A percentile compares a stretch with the other conserved stretches of the same genome.
phyloP scores from a whole-genome alignment of 1,140 invertebrate genomes.

The Branchinecta lindahli region DNA sequence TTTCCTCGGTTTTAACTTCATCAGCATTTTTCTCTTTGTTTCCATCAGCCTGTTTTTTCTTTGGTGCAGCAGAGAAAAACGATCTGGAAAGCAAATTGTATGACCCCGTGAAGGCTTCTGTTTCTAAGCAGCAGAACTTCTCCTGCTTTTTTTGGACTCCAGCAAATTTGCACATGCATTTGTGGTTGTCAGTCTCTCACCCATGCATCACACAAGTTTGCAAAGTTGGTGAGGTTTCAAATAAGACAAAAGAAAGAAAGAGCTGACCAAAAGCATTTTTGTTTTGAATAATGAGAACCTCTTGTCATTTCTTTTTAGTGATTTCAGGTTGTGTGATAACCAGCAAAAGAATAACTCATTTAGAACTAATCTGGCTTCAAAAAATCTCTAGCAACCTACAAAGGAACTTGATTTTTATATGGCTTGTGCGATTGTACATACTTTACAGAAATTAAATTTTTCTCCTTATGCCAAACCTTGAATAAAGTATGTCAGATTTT shows the following conservation, averaged over 20 bases:
- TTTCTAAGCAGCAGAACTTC: not conserved
- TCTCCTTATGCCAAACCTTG: no score
- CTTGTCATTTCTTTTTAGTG: not conserved
- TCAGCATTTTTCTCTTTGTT: no score
- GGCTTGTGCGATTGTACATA: no score
- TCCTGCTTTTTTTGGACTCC: not conserved
- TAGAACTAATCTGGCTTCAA: no score
- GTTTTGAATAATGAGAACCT: slow-evolving; percentile 9
- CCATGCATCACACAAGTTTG: not conserved
- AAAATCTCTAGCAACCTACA: no score
- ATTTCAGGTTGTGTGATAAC: no score
- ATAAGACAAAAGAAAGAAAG: not conserved
- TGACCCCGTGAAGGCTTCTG: not conserved
- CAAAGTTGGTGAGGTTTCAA: not conserved
- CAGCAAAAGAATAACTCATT: no score
- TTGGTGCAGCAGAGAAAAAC: slow-evolving; percentile 18
- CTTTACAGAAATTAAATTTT: no score
- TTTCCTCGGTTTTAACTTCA: no score
- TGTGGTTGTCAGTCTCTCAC: slow-evolving; percentile 1
- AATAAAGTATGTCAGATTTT: no score
- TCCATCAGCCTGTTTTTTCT: slow-evolving; percentile 16
- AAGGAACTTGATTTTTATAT: no score
- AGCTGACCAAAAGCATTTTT: not conserved
- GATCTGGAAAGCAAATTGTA: slow-evolving; percentile 14
- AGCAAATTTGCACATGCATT: not conserved